Conservation (phyloP, 2,797 vertebrate species). For the Acipenser ruthenus region DNA sequence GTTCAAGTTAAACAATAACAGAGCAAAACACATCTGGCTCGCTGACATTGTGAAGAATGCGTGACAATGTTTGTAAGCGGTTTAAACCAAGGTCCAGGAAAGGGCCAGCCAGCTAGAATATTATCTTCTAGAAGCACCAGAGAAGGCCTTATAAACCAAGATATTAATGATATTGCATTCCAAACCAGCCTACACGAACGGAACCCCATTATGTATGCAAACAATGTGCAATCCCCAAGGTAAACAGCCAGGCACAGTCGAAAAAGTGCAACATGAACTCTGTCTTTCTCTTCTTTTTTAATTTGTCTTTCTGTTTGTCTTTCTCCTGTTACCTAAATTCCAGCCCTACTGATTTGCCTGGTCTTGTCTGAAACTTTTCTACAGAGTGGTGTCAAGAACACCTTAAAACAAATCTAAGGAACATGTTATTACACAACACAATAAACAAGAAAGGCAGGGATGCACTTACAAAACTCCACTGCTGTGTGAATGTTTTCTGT, state of each 20-base stretch:
- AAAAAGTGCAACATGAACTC: slow-evolving; percentile 25
- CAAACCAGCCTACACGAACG: slow-evolving; percentile 37
- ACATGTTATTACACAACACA: slow-evolving; percentile 61
- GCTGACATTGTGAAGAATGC: slow-evolving; percentile 21
- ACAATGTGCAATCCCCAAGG: slow-evolving; percentile 33
- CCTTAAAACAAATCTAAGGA: slow-evolving; percentile 55
- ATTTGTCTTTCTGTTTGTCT: slow-evolving; percentile 54
- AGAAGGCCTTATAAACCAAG: slow-evolving; percentile 25
- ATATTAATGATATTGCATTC: slow-evolving; percentile 37
- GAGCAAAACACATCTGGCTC: slow-evolving; percentile 22
- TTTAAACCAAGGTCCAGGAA: slow-evolving; percentile 49
- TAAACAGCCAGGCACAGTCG: slow-evolving; percentile 6
- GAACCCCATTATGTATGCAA: slow-evolving; percentile 45
- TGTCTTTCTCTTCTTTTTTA: slow-evolving; percentile 37
- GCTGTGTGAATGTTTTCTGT: slow-evolving; percentile 50
- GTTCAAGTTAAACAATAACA: slow-evolving; percentile 26
- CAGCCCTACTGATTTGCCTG: slow-evolving; percentile 67
- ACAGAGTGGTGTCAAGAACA: slow-evolving; percentile 43
- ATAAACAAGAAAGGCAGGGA: slow-evolving; percentile 32
- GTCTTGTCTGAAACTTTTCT: slow-evolving; percentile 64
- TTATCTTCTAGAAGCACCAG: slow-evolving; percentile 23
- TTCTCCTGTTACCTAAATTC: slow-evolving; percentile 56
- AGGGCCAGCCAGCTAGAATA: slow-evolving; percentile 25
- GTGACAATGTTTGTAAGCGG: slow-evolving; percentile 38
- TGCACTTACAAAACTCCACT: slow-evolving; percentile 52